Evolutionary conservation across 2,888 invertebrate species (phyloP).

Genomic region (Brenthis hecate): DNA sequence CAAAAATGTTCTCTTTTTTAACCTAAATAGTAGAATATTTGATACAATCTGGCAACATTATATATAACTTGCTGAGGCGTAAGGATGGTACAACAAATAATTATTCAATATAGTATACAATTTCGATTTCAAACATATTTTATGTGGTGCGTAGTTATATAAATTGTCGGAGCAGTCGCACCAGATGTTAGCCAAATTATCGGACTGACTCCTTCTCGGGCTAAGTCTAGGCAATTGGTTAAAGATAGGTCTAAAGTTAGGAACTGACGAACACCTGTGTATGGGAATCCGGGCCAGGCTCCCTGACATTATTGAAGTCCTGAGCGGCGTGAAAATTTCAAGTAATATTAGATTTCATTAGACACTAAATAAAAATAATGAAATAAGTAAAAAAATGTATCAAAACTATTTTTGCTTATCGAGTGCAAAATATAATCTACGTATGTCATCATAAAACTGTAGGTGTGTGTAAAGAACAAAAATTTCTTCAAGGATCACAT

Average conservation of each 20-base stretch:
- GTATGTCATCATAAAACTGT: too few relatives aligned
- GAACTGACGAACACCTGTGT: slow-evolving; percentile 71
- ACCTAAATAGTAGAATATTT: too few relatives aligned
- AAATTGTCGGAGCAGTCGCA: slow-evolving; percentile 69
- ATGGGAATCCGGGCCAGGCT: slow-evolving; percentile 78
- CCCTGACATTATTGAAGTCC: slow-evolving; percentile 76
- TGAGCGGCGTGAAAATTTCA: slow-evolving; percentile 63
- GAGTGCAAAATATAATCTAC: too few relatives aligned
- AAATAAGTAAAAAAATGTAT: not conserved
- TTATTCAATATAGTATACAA: slow-evolving; percentile 58
- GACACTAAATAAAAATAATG: not conserved
- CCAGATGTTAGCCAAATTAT: slow-evolving; percentile 53
- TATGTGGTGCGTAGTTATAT: slow-evolving; percentile 66
- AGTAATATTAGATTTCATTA: not conserved
- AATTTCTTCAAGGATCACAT: too few relatives aligned
- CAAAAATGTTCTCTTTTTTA: not conserved
- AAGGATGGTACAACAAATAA: slow-evolving; percentile 69
- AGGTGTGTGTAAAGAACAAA: too few relatives aligned
- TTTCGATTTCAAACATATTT: slow-evolving; percentile 63
- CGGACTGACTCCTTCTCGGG: slow-evolving; percentile 44
- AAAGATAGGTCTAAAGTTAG: slow-evolving; percentile 41
- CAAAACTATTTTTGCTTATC: too few relatives aligned
- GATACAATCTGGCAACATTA: slow-evolving; percentile 39
- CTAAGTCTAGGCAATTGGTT: not conserved
- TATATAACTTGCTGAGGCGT: slow-evolving; percentile 69